Evolutionary conservation across 2,888 invertebrate genomes (phyloP), one percentile per base, ranked within the genome.

Genomic region (Palloptera scutellata): DNA sequence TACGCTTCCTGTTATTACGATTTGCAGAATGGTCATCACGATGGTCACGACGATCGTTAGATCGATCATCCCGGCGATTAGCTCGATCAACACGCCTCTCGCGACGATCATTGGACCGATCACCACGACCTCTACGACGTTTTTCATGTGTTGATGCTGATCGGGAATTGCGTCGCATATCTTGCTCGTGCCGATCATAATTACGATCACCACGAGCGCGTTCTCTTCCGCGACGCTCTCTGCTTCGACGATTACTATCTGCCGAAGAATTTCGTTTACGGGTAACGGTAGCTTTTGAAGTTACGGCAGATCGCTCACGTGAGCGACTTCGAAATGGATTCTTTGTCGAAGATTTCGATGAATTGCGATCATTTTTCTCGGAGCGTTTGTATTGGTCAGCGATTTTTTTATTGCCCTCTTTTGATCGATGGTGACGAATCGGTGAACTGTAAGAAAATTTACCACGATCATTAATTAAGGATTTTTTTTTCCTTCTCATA

Each of bases 251-350:
- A 42, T 62, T 71, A 61, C 71, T 75, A 40, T 77, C 76, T 43
- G 70, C 65, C 1, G 79, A 70, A 12, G 78, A 75, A 30, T 77
- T 78, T 20, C 71, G 68, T 13, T 76, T 76, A 1, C 74, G 75
- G 41, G 68, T 54, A 19, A 64, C 68, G 55, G 42, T 13, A n/a
- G 66, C 43, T 17, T 69, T 64, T 15, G 66, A 58, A 0, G 42
- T 58, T 19, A 54, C 77, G 68, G 20, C 68, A 8, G 73, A 70
- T 19, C 81, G 77, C 64, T 83, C 83, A 4, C 74, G 72, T 3
- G 83, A 83, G 9, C 81, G 80, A 62, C 81, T 75, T 8, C 82
- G 82, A 60, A 73, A 75, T 8, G 77, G 78, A 76, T 81, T 79
- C 9, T 77, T 77, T 5, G 69, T 63, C 9, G 70, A 64, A 48